A percentile compares a stretch with the other conserved stretches of the same genome.
Conservation (phyloP, 2,797 vertebrate species). For the Pipistrellus pipistrellus region DNA sequence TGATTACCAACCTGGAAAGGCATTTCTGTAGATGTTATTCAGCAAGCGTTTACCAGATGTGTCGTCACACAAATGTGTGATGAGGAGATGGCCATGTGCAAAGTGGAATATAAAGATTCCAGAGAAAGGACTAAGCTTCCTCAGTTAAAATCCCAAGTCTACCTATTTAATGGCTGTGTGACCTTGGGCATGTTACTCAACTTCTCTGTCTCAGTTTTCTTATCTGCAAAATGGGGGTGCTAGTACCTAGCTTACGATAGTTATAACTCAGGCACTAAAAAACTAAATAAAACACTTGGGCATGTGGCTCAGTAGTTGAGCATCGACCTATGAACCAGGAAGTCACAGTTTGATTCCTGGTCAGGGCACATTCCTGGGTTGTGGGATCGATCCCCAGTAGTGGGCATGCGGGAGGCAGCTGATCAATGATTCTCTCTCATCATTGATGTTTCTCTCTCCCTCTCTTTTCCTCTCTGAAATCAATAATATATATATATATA, state of each 20-base stretch:
- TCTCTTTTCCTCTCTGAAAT: no score
- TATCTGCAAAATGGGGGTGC: neutral
- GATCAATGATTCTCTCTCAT: no score
- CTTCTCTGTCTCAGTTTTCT: neutral
- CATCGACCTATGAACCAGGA: no score
- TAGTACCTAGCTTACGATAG: neutral
- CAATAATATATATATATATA: no score
- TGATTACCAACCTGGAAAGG: neutral
- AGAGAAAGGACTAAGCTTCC: neutral
- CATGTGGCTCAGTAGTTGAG: no score
- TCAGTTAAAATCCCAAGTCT: neutral
- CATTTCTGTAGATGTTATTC: neutral
- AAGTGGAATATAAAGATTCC: neutral
- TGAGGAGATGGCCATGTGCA: neutral
- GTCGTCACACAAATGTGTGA: neutral
- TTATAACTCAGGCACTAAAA: neutral
- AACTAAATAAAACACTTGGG: no score
- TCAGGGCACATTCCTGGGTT: no score
- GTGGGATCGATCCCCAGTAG: no score
- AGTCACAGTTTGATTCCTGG: no score
- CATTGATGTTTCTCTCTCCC: no score
- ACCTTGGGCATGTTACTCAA: neutral
- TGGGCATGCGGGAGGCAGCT: no score
- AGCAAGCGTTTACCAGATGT: neutral
- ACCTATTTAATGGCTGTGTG: neutral